Percentiles rank a stretch among this genome's conserved stretches.
These are phyloP conservation scores for Sweltsa coloradensis DNA, from an alignment of 1,140 invertebrate species.

Conservation along the genomic window DNA sequence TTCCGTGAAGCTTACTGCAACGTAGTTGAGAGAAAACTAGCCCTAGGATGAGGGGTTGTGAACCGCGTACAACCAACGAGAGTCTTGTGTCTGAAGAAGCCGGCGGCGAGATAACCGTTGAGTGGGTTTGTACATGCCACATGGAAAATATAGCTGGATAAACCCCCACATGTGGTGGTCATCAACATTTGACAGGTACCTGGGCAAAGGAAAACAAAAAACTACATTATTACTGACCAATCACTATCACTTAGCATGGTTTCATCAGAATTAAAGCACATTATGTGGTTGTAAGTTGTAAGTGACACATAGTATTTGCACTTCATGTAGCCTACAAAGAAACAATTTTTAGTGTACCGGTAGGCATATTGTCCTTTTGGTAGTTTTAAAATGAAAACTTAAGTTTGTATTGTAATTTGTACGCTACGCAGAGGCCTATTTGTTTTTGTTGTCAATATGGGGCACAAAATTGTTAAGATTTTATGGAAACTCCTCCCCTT, in stretches of 20 bases:
- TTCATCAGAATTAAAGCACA: no score
- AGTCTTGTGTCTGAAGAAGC: slow-evolving; percentile 65
- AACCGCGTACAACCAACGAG: slow-evolving; percentile 64
- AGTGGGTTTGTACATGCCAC: slow-evolving; percentile 53
- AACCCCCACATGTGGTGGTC: slow-evolving; percentile 63
- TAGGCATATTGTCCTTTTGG: neutral
- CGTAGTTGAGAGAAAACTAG: slow-evolving; percentile 69
- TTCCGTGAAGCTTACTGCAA: slow-evolving; percentile 77
- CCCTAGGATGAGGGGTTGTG: slow-evolving; percentile 61
- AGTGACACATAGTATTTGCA: neutral
- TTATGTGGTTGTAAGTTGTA: neutral
- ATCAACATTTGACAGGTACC: slow-evolving; percentile 65
- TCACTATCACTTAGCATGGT: neutral
- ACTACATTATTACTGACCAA: no score
- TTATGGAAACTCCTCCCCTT: no score
- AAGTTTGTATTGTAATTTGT: no score
- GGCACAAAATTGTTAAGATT: no score
- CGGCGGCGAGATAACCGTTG: slow-evolving; percentile 47
- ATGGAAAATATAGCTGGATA: slow-evolving; percentile 64
- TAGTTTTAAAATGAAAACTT: no score
- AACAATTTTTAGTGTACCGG: neutral
- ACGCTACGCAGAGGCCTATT: no score
- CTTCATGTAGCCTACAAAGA: neutral
- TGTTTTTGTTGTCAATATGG: no score
- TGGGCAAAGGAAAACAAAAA: no score